Percentiles rank a stretch among this genome's conserved stretches.
Evolutionary conservation across 2,888 invertebrate genomes (phyloP).

Genomic region (Choristoneura rosaceana): DNA sequence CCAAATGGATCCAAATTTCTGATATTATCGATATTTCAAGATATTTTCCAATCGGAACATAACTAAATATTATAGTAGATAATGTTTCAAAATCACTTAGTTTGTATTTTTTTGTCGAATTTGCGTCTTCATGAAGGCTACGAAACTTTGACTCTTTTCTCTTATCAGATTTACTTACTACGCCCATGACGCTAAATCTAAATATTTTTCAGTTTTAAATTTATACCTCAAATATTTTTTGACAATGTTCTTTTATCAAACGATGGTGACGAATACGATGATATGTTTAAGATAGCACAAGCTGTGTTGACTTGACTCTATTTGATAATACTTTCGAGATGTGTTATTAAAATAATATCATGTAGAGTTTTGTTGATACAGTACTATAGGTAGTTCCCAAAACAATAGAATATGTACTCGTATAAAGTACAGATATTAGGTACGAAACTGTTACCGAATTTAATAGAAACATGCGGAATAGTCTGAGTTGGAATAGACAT

Average conservation of each 20-base stretch:
- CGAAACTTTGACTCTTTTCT: no score
- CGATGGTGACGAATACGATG: neutral
- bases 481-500: neutral
- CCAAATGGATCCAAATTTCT: no score
- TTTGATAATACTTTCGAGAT: conserved; percentile 11
- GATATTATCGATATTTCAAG: no score
- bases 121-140: no score
- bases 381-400: conserved; percentile 1
- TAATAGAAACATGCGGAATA: neutral
- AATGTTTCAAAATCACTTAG: no score
- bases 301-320: conserved; percentile 7
- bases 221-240: no score
- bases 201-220: no score
- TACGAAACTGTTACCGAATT: neutral
- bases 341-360: conserved; percentile 12
- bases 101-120: no score
- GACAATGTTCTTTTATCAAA: neutral
- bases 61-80: no score
- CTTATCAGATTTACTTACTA: neutral
- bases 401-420: neutral
- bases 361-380: neutral
- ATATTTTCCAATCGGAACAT: no score
- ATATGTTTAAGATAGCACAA: neutral
- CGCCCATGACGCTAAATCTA: no score
- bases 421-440: neutral